A percentile compares a stretch with the other conserved stretches of the same genome.
Evolutionary conservation across 2,113 vertebrate genomes (phyloP).

Genomic region (Isichthys henryi): DNA sequence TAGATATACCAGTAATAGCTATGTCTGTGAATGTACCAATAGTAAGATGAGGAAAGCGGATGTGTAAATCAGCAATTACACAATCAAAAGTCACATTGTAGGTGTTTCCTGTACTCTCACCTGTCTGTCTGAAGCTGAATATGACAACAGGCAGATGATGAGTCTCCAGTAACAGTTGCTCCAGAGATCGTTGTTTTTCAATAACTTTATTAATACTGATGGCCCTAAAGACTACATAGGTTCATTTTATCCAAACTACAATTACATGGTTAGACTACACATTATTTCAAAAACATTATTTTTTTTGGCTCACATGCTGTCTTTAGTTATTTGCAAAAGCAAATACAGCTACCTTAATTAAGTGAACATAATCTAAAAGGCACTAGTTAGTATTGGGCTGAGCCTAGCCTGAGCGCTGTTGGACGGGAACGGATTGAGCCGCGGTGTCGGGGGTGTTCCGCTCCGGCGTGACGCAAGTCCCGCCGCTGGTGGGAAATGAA

Average conservation of each 20-base stretch:
- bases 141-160: not conserved
- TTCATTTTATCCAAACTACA: not conserved
- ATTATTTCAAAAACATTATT: not conserved
- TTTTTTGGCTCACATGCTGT: not conserved
- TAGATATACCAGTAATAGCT: not conserved
- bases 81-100: not conserved
- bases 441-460: constrained; percentile 50
- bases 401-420: not conserved
- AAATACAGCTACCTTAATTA: not conserved
- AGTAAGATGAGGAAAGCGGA: not conserved
- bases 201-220: not conserved
- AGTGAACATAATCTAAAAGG: not conserved
- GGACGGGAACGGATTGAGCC: not conserved
- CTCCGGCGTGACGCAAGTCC: constrained; percentile 48
- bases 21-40: not conserved
- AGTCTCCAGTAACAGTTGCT: not conserved
- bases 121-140: not conserved
- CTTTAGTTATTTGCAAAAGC: not conserved
- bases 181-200: not conserved
- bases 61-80: not conserved
- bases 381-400: not conserved
- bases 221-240: not conserved
- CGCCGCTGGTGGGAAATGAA: constrained; percentile 58
- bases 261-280: not conserved
- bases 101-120: not conserved